A percentile compares a stretch with the other conserved stretches of the same genome.
Conservation (phyloP, 2,113 vertebrate species). For the Clarias magur region DNA sequence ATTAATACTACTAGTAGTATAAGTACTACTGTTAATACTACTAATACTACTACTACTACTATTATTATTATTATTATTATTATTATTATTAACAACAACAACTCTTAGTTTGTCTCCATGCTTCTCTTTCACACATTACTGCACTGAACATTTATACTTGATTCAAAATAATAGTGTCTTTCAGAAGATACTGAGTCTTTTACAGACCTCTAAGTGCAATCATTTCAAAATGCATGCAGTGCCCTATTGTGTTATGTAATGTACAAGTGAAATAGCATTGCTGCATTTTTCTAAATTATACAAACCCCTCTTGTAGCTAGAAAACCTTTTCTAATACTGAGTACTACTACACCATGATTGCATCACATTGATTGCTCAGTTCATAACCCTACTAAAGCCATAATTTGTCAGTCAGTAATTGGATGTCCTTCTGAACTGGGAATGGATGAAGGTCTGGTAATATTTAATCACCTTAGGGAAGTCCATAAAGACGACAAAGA, state of each 20-base stretch:
- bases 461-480: background rate
- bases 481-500: background rate
- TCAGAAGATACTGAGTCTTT: background rate
- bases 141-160: background rate
- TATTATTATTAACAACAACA: too few relatives aligned
- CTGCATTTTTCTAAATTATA: background rate
- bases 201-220: background rate
- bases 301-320: background rate
- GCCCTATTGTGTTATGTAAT: background rate
- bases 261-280: background rate
- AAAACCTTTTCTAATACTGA: background rate
- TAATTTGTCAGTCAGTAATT: constrained; percentile 7
- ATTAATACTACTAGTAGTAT: too few relatives aligned
- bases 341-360: background rate
- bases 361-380: background rate
- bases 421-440: background rate
- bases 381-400: background rate
- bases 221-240: background rate
- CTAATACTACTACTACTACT: too few relatives aligned
- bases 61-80: too few relatives aligned
- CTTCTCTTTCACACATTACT: background rate
- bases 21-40: too few relatives aligned
- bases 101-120: too few relatives aligned
- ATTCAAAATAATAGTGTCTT: background rate
- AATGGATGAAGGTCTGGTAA: background rate